Base-by-base conservation (phyloP, 2,797 vertebrate species). In the Falco peregrinus region DNA sequence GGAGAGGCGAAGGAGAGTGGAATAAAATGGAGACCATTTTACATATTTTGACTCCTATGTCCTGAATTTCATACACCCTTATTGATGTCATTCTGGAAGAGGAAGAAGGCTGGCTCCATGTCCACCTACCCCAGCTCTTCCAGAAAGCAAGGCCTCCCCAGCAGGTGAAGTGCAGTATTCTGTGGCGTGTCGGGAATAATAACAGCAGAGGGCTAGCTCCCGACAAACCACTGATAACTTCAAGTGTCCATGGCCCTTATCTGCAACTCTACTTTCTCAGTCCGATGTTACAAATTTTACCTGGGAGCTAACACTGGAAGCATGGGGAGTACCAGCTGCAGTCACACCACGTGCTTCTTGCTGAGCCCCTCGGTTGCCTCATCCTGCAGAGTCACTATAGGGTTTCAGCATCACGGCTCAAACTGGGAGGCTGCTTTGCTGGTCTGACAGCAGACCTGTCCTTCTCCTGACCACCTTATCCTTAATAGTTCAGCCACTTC, bases 281-380 rank as follows among this genome's bases (percentile, higher is more conserved):
- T 68, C 54, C 43, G 74, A 0, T 24, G 17, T 70, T 74, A 50
- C 12, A 22, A 41, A 54, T 67, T 57, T 50, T 56, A 76, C 48
- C 37, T 69, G 53, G 39, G 48, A 68, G 33, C 39, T 69, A 71
- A 35, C 0, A 1, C 35, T 54, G 77, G 57, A n/a, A 60, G 59
- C 0, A 0, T 6, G 48, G 16, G n/a, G 47, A 78, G 10, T 39
- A 19, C 51, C 29, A 47, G 26, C 64, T 93, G 43, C 50, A 12
- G 67, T 43, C 47, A 16, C 56, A 9, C 48, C 4, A 0, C 3
- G 1, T 6, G 33, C 11, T 43, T 47, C 59, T 29, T 7, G 0
- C 22, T 61, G 68, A 7, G 6, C 26, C 77, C 6, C 35, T 64
- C 11, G 16, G 1, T 47, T 43, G 16, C 26, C 63, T 63, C 60